Conservation (phyloP, 2,113 vertebrate species). For the Thunnus maccoyii region DNA sequence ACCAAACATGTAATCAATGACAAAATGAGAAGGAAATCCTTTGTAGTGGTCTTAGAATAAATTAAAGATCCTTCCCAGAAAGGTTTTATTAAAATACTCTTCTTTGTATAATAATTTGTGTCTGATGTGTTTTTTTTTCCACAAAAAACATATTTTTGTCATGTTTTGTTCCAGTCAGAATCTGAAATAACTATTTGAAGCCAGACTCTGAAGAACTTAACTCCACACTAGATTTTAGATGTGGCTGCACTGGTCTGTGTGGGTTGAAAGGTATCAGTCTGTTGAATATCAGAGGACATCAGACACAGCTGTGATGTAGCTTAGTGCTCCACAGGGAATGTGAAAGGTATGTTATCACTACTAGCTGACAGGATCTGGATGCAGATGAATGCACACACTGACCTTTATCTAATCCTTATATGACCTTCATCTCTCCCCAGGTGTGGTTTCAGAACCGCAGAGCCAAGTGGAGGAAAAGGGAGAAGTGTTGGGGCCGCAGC, state of each 20-base stretch:
- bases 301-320: no score
- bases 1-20: background rate
- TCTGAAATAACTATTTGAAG: no score
- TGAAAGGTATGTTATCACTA: no score
- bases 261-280: no score
- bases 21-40: background rate
- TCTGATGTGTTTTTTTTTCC: background rate
- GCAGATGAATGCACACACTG: background rate
- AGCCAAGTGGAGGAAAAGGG: slow-evolving; percentile 98
- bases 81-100: background rate
- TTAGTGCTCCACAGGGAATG: no score
- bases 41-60: background rate
- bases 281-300: no score
- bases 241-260: no score
- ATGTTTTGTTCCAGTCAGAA: no score
- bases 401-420: background rate
- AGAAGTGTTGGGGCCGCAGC: slow-evolving; percentile 99
- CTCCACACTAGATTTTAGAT: no score
- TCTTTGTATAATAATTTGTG: no score
- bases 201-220: no score
- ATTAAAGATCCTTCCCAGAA: background rate
- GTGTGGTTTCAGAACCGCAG: slow-evolving; percentile 99
- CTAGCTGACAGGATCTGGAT: no score
- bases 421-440: slow-evolving; percentile 74
- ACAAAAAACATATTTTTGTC: background rate